Base-by-base conservation (phyloP, 2,888 invertebrate genomes). In the Zygaena filipendulae region DNA sequence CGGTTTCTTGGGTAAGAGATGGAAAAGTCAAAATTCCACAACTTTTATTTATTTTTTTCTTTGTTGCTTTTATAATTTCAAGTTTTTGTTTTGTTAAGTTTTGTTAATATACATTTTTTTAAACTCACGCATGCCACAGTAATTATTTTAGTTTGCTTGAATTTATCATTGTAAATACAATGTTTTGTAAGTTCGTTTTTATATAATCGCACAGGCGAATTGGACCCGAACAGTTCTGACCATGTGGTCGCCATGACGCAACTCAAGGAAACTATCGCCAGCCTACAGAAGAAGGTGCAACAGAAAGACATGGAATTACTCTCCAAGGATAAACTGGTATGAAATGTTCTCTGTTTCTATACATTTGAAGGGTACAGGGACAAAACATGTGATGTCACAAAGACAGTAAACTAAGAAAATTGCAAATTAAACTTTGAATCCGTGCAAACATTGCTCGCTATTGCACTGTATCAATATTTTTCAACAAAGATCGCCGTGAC, bases 161-260 rank as follows among this genome's bases (percentile, higher is more conserved):
- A n/a, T n/a, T n/a, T n/a, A n/a, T 4, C 9, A n/a, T 13, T 23
- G 3, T 2, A 1, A 27, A 12, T 22, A 3, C 9, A 11, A n/a
- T n/a, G n/a, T n/a, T n/a, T n/a, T n/a, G n/a, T n/a, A n/a, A n/a
- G n/a, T n/a, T n/a, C n/a, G n/a, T n/a, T n/a, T n/a, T n/a, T 19
- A 18, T 21, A 21, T 24, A 14, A 11, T 22, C 27, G 31, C 39
- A 30, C 52, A 81, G 69, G 81, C 43, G 82, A 87, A 59, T 63
- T 86, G 40, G 92, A 93, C 64, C 91, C 92, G 1, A 92, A 92
- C 58, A 91, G 91, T 53, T 91, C 93, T 0, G 95, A 95, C 64
- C 94, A 96, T 59, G 92, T 96, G 24, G 93, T 96, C 8, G 95
- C 95, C 0, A 91, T 96, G 82, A 96, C 97, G 1, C 93, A 96